These are phyloP conservation scores for Borostomias antarcticus DNA, from an alignment of 2,797 vertebrate genomes.

Conservation along the genomic window DNA sequence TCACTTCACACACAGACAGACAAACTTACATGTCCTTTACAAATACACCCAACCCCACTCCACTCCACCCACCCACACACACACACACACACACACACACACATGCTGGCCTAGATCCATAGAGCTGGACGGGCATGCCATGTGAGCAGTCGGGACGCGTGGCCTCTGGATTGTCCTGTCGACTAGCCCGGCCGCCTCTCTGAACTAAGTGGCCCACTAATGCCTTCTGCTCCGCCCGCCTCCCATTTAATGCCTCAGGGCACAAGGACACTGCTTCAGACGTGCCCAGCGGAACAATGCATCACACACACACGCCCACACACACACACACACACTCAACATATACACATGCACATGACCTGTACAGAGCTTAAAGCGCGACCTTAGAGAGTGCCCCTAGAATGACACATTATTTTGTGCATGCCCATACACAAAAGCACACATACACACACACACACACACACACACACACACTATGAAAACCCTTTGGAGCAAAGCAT, in stretches of 20 bases:
- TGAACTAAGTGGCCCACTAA: constrained; percentile 62
- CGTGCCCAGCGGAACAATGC: constrained; percentile 42
- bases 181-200: constrained; percentile 38
- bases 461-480: constrained; percentile 7
- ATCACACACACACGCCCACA: background rate
- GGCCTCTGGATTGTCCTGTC: constrained; percentile 41
- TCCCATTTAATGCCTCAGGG: constrained; percentile 65
- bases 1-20: constrained; percentile 1
- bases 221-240: constrained; percentile 62
- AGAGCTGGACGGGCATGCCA: constrained; percentile 33
- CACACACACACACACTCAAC: background rate
- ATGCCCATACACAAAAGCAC: constrained; percentile 8
- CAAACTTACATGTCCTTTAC: constrained; percentile 4
- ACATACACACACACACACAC: constrained; percentile 14
- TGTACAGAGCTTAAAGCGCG: background rate
- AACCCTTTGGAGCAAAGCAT: background rate
- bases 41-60: constrained; percentile 1
- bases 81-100: constrained; percentile 8
- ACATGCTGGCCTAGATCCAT: background rate
- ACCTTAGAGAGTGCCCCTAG: background rate
- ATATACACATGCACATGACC: constrained; percentile 2
- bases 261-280: constrained; percentile 44
- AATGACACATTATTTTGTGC: constrained; percentile 3
- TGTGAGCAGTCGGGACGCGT: constrained; percentile 30
- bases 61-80: background rate